Base-by-base conservation (phyloP, 2,113 vertebrate genomes). In the pig (Sus scrofa) region DNA sequence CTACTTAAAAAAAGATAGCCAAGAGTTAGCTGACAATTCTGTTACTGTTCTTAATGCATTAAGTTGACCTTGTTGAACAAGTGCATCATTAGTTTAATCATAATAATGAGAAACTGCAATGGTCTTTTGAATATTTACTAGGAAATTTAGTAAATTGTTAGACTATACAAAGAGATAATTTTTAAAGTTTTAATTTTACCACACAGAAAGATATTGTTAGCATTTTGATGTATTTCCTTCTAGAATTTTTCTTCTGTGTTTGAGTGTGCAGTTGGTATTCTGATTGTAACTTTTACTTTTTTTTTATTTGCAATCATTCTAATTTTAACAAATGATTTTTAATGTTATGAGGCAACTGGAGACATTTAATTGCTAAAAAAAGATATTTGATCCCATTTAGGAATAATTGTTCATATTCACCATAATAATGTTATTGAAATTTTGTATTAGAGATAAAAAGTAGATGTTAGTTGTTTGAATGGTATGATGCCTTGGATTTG, bases 101-200 rank as follows among this genome's bases (percentile, higher is more conserved):
- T 10, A 1, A 30, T 81, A 34, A 88, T 27, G 14, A 78, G 4
- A 56, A 24, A n/a, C 7, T 50, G 7, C 7, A 27, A 22, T 30
- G 13, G 26, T 58, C 20, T 71, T 50, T 27, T 82, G 24, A 10
- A 54, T 88, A 12, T 60, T 85, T 54, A 62, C 52, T 60, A 86
- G 37, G 9, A 93, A 86, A 89, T 91, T 82, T 86, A n/a, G 83
- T 86, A 84, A 77, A 71, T 87, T 12, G n/a, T 63, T n/a, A 68
- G 34, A 39, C 37, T 44, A 14, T n/a, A 12, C 70, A 50, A 74
- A 86, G 11, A 68, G 52, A 74, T 15, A 34, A 77, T 88, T 93
- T 88, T 22, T 50, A 86, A 93, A 91, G 37, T 54, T 62, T 81
- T 52, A 39, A 50, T 94, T 92, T 62, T 67, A 77, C 22, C 7